These are phyloP conservation scores for Melinaea marsaeus DNA, from an alignment of 2,888 invertebrate genomes.

Conservation along the genomic window DNA sequence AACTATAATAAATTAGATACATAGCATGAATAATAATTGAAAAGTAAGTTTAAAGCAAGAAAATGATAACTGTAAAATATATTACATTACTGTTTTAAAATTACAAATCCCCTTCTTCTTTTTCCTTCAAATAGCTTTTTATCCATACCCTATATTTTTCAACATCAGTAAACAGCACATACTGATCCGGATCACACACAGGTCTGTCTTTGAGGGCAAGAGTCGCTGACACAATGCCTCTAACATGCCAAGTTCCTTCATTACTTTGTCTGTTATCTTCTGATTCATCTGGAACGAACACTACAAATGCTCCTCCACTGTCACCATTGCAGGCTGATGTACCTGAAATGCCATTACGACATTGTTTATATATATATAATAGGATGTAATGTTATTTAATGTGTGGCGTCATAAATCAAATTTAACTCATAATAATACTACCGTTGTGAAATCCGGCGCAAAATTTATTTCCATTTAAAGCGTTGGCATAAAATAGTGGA, in stretches of 20 bases:
- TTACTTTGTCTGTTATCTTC: background rate
- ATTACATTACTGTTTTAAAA: no score
- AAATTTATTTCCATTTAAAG: slow-evolving; percentile 30
- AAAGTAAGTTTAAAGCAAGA: no score
- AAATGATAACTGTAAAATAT: no score
- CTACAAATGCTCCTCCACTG: slow-evolving; percentile 20
- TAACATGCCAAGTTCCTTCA: slow-evolving; percentile 43
- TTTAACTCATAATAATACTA: slow-evolving; percentile 8
- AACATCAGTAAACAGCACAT: slow-evolving; percentile 64
- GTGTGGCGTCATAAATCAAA: background rate
- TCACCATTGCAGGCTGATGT: slow-evolving; percentile 25
- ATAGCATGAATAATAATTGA: no score
- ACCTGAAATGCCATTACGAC: slow-evolving; percentile 8
- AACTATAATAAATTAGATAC: no score
- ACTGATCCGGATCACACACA: slow-evolving; percentile 61
- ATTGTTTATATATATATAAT: background rate
- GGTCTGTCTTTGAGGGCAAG: slow-evolving; percentile 36
- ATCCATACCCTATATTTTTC: slow-evolving; percentile 46
- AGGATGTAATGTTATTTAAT: background rate
- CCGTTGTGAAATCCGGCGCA: slow-evolving; percentile 35
- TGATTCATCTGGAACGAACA: slow-evolving; percentile 16
- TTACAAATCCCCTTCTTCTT: background rate
- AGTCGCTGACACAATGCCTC: slow-evolving; percentile 48
- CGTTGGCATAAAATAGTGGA: slow-evolving; percentile 28
- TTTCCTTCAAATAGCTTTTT: slow-evolving; percentile 9